Base-by-base conservation (phyloP, 1,140 invertebrate species). In the Kradibia gibbosae region DNA sequence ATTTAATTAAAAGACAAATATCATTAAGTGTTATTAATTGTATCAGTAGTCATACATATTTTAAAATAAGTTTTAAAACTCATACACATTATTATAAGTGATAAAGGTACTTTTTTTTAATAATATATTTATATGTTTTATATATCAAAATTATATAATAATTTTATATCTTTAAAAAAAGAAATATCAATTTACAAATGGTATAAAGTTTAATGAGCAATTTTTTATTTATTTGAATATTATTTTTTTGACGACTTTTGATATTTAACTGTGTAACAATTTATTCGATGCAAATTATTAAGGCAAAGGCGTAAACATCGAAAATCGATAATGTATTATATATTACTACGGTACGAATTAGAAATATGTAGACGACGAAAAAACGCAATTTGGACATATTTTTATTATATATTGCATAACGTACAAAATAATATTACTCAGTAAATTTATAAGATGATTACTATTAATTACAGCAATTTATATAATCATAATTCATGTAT, bases 401-500 rank as follows among this genome's bases (percentile, higher is more conserved):
- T 36, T 36, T 22, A 31, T 74, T 55, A 2, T 48, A 3, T 48
- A 48, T 25, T 28, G 39, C 20, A 71, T 34, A 39, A 67, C 28
- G 25, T 55, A 53, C 31, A 53, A n/a, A 11, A 48, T 53, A 39
- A 55, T 71, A 55, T n/a, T 36, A 31, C 45, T 70, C 48, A 85
- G 85, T 86, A 36, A 65, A 53, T 67, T 78, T 53, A 0, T 20
- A 67, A 65, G 50, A 7, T 17, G 25, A 31, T 45, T 7, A 48
- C 42, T 42, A n/a, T 48, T 36, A 25, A 34, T 42, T 53, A 25
- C 50, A 79, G 70, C 25, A 72, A 84, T 79, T 42, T 82, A 70
- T 78, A 78, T 83, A 65, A 65, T 76, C 60, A 80, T 80, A 50
- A 11, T 75, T 5, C 48, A 79, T 25, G 36, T 31, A 79, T 22